Conservation (phyloP, 2,113 vertebrate species). For the Hippoglossus stenolepis region DNA sequence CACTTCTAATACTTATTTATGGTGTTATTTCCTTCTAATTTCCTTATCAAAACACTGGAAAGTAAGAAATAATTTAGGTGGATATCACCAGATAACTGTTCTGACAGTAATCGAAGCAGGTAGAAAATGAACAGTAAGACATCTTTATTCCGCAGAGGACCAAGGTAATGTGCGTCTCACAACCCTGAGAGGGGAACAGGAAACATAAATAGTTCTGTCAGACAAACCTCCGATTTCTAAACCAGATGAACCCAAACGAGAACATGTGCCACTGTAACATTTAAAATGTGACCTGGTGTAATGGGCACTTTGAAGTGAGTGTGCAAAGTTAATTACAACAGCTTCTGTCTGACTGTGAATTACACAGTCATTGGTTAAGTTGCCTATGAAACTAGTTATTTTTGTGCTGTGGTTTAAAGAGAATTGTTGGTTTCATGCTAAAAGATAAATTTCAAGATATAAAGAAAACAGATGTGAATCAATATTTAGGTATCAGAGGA, state of each 20-base stretch:
- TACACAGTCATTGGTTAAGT: not conserved
- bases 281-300: too few relatives aligned
- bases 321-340: too few relatives aligned
- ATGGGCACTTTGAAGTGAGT: too few relatives aligned
- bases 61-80: not conserved
- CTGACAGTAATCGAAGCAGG: not conserved
- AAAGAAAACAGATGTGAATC: too few relatives aligned
- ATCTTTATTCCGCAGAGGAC: not conserved
- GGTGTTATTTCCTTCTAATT: not conserved
- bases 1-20: too few relatives aligned
- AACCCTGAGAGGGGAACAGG: not conserved
- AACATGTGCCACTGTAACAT: not conserved
- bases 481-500: too few relatives aligned
- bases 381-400: too few relatives aligned
- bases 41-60: conserved; percentile 3
- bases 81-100: not conserved
- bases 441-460: too few relatives aligned
- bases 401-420: too few relatives aligned
- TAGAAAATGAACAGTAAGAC: not conserved
- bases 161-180: not conserved
- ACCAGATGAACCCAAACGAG: not conserved
- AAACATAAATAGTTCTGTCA: not conserved
- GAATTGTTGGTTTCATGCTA: too few relatives aligned
- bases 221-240: not conserved
- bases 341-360: not conserved